Percentiles rank a stretch among this genome's conserved stretches.
These are phyloP conservation scores for Bombus balteatus DNA, from an alignment of 1,140 invertebrate genomes.

Conservation along the genomic window DNA sequence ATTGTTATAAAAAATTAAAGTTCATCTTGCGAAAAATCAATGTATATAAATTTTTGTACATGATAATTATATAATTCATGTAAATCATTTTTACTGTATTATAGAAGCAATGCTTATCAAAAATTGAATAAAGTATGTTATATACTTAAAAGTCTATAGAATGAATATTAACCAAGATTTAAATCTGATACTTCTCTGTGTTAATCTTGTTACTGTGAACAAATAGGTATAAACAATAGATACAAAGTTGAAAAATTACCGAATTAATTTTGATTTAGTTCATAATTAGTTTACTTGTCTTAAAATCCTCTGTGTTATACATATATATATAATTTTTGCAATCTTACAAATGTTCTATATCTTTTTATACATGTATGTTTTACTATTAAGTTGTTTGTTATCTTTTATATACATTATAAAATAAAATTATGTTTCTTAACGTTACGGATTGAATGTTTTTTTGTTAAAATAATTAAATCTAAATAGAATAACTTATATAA, in stretches of 20 bases:
- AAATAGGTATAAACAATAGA: background rate
- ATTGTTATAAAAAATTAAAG: background rate
- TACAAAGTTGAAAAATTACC: no score
- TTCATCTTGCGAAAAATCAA: background rate
- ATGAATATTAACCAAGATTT: background rate
- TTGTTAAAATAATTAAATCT: background rate
- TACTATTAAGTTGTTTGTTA: background rate
- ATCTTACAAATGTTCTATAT: background rate
- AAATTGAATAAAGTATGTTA: background rate
- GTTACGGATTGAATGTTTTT: background rate
- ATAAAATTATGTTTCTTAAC: background rate
- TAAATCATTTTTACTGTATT: background rate
- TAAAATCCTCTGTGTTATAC: background rate
- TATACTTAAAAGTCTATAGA: background rate
- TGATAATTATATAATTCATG: constrained; percentile 3
- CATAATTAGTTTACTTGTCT: background rate
- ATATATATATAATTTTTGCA: background rate
- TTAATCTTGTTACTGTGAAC: background rate
- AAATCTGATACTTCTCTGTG: background rate
- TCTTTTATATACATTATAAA: background rate
- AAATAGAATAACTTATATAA: background rate
- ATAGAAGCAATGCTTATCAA: background rate
- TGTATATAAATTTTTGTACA: constrained; percentile 18
- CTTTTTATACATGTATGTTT: no score
- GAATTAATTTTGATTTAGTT: background rate